phyloP scores from a whole-genome alignment of 2,797 vertebrate species.

The Sebastes vulpes region DNA sequence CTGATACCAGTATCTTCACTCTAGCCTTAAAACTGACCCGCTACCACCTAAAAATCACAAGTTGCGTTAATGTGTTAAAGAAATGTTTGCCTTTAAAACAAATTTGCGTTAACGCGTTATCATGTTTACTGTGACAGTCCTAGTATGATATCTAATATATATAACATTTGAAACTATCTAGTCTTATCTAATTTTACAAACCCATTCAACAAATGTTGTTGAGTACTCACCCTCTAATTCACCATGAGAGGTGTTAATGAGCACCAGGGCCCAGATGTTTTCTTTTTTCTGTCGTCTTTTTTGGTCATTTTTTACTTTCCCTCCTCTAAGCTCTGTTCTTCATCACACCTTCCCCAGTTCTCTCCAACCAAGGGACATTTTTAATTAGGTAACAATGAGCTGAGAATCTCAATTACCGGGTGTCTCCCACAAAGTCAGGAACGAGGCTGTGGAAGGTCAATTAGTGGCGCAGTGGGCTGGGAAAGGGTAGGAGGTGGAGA shows the following conservation, averaged over 20 bases:
- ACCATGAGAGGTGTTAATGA: constrained; percentile 49
- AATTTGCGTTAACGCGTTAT: no score
- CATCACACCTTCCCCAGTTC: constrained; percentile 21
- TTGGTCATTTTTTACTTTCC: constrained; percentile 14
- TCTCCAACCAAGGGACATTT: constrained; percentile 30
- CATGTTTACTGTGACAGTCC: not conserved
- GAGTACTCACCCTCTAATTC: not conserved
- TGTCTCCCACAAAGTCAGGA: constrained; percentile 67
- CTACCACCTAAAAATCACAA: not conserved
- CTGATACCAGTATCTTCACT: not conserved
- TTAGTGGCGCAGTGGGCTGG: not conserved
- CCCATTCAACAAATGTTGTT: not conserved
- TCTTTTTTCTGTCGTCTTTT: not conserved
- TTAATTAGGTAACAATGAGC: constrained; percentile 75
- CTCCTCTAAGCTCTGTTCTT: not conserved
- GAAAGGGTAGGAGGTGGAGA: not conserved
- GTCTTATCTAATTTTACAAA: not conserved
- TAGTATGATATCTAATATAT: not conserved
- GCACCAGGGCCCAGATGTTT: constrained; percentile 40
- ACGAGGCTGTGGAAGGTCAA: constrained; percentile 6
- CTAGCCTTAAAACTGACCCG: not conserved
- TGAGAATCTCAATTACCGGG: constrained; percentile 70
- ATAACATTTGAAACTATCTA: not conserved
- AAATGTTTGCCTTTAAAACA: no score
- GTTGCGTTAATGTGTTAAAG: not conserved